Conservation (phyloP, 2,888 invertebrate genomes). For the Zygothrica quintamaculata region DNA sequence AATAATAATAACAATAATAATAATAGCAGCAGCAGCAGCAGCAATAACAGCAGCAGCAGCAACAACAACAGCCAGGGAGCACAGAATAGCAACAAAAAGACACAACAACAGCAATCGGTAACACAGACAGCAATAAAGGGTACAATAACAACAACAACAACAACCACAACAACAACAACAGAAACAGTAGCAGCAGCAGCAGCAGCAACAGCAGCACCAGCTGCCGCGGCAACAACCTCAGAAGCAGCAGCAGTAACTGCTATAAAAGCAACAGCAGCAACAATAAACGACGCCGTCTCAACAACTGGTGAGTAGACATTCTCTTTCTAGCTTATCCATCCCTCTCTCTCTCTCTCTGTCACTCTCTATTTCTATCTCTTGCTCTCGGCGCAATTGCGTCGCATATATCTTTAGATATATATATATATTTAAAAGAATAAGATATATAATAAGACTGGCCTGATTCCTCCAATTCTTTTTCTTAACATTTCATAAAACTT, state of each 20-base stretch:
- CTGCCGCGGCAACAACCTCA: constrained; percentile 26
- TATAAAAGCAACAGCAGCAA: constrained; percentile 19
- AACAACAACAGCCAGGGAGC: constrained; percentile 59
- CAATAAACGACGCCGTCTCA: constrained; percentile 42
- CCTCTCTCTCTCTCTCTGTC: constrained; percentile 8
- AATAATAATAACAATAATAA: too few relatives aligned
- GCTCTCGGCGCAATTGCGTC: constrained; percentile 54
- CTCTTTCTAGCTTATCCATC: constrained; percentile 3
- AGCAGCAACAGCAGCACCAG: constrained; percentile 16
- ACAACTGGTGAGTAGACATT: constrained; percentile 72
- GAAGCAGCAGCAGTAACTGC: constrained; percentile 14
- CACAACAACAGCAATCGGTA: constrained; percentile 52
- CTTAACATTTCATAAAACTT: constrained; percentile 32
- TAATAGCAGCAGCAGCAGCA: constrained; percentile 69
- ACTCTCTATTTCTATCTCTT: constrained; percentile 20
- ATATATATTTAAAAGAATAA: constrained; percentile 26
- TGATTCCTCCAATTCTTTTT: constrained; percentile 51
- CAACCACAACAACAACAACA: constrained; percentile 28
- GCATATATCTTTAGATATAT: too few relatives aligned
- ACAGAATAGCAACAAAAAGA: constrained; percentile 69
- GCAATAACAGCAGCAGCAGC: too few relatives aligned
- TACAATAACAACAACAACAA: constrained; percentile 41
- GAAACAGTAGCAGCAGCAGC: constrained; percentile 34
- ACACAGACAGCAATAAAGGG: constrained; percentile 39
- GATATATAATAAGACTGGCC: constrained; percentile 52